Evolutionary conservation across 1,140 invertebrate species (phyloP), one percentile per base, ranked within the genome.

Genomic region (Heliconius melpomene): DNA sequence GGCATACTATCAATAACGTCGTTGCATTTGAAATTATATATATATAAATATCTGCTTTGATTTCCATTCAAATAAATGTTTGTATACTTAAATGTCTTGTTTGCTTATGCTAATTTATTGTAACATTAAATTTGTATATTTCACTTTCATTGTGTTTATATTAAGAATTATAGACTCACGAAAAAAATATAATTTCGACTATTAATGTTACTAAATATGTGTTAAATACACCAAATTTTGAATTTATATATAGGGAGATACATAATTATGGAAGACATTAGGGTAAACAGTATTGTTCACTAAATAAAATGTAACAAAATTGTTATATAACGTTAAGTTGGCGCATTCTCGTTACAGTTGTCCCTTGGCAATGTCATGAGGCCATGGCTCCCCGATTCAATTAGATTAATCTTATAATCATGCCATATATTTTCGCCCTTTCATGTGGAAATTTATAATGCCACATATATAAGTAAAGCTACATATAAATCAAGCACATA

Each of bases 341-440:
- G 66, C 70, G 74, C 70, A 76, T 72, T 80, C 70, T 76, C 70
- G 66, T 71, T 76, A 66, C 66, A 75, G 36, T 72, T 77, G 57
- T 78, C 75, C 79, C 76, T 81, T 74, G 60, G 29, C 79, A 81
- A 78, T 80, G 72, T 81, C 79, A 81, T 60, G 79, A 74, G 74
- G 74, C 75, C 76, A 74, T 74, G 57, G 76, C 79, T 71, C 75
- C 72, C 75, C 72, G 60, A 60, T 81, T 81, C 57, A 78, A 81
- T 81, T 78, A 77, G 79, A 78, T 81, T 81, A 52, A 50, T 77
- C 75, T 77, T 75, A 71, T 75, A n/a, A 75, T 40, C 60, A 23
- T 71, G 50, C 36, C 32, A 50, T 26, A 60, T 66, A 66, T 66
- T 29, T 66, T 66, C 13, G 20, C 26, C 60, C 60, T 66, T 66